These are phyloP conservation scores for Cerceris ruficornis DNA, from an alignment of 2,888 invertebrate species.

Conservation along the genomic window DNA sequence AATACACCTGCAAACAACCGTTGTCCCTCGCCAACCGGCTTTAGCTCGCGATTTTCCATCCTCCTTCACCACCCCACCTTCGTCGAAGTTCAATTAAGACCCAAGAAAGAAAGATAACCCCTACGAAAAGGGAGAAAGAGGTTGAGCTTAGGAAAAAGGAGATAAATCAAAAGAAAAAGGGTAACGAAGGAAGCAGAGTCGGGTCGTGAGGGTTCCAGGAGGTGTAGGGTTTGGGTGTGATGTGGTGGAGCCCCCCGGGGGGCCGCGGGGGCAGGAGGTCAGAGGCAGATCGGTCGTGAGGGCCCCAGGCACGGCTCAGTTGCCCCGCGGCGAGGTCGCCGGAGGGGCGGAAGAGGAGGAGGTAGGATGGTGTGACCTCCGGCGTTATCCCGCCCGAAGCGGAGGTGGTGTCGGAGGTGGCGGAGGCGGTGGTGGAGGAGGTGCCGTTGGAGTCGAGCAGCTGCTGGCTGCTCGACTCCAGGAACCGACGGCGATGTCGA, in stretches of 20 bases:
- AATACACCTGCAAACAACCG: not conserved
- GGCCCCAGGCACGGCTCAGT: conserved; percentile 75
- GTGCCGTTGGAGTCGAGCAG: conserved; percentile 73
- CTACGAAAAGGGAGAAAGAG: too few species aligned
- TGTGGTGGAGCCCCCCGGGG: conserved; percentile 78
- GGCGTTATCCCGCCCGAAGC: conserved; percentile 76
- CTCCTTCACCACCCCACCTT: not conserved
- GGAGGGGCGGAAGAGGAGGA: conserved; percentile 75
- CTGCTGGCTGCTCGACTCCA: conserved; percentile 81
- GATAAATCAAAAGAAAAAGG: not conserved
- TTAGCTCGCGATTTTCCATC: not conserved
- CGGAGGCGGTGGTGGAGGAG: conserved; percentile 63
- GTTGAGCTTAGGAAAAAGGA: too few species aligned
- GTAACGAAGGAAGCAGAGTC: conserved; percentile 42
- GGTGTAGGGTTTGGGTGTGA: conserved; percentile 76
- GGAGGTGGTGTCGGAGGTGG: conserved; percentile 68
- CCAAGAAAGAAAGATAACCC: too few species aligned
- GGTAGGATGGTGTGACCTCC: conserved; percentile 79
- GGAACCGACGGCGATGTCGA: conserved; percentile 78
- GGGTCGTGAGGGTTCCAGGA: conserved; percentile 72
- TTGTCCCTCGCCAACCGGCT: not conserved
- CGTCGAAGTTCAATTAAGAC: too few species aligned
- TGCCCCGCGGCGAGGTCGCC: conserved; percentile 83
- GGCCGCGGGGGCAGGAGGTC: conserved; percentile 73
- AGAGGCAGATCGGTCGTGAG: conserved; percentile 77